Evolutionary conservation across 2,113 vertebrate genomes (phyloP).

Genomic region (Myotis davidii): DNA sequence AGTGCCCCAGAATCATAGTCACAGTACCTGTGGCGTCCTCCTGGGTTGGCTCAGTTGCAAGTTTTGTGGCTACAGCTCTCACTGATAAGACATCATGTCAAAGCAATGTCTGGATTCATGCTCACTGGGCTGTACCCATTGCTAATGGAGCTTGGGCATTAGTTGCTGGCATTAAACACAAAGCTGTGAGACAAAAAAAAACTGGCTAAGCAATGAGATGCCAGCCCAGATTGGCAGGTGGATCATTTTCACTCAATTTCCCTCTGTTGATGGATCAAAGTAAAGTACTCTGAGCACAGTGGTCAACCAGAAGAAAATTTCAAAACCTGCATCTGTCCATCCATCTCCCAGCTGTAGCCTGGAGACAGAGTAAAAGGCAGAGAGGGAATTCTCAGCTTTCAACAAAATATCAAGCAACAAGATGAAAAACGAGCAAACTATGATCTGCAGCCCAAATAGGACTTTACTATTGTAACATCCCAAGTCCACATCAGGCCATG

Average conservation of each 20-base stretch:
- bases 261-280: constrained; percentile 36
- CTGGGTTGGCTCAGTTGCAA: neutral
- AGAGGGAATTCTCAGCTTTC: constrained; percentile 8
- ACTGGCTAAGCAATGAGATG: constrained; percentile 2
- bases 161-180: constrained; percentile 49
- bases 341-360: neutral
- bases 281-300: neutral
- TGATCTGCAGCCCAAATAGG: neutral
- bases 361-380: constrained; percentile 17
- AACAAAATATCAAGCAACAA: neutral
- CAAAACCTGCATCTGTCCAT: constrained; percentile 21
- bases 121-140: constrained; percentile 38
- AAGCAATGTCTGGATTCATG: neutral
- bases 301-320: constrained; percentile 56
- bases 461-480: neutral
- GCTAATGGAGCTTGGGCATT: constrained; percentile 58
- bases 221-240: constrained; percentile 1
- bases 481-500: neutral
- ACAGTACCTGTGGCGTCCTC: neutral
- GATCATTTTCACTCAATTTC: constrained; percentile 60
- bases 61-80: neutral
- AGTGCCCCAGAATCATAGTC: neutral
- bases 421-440: constrained; percentile 20
- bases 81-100: neutral
- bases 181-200: constrained; percentile 33